Conservation (phyloP, 2,888 invertebrate species). For the Theretra japonica region DNA sequence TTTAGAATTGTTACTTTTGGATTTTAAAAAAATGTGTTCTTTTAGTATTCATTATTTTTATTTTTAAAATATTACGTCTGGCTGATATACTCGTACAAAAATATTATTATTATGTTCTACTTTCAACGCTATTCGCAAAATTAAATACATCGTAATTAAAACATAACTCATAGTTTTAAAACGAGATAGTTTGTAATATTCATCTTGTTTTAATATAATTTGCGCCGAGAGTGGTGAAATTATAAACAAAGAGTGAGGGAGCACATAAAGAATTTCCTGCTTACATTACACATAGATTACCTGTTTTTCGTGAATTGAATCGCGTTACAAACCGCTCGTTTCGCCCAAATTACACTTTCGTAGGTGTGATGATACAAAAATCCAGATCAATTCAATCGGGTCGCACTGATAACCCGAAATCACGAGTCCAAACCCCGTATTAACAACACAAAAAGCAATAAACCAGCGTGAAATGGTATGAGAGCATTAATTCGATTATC, state of each 20-base stretch:
- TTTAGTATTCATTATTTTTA: neutral
- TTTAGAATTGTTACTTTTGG: neutral
- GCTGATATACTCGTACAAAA: too few species aligned
- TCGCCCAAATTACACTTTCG: conserved; percentile 52
- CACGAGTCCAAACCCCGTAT: conserved; percentile 75
- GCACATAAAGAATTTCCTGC: conserved; percentile 23
- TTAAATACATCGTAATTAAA: neutral
- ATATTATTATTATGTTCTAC: conserved; percentile 6
- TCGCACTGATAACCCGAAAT: conserved; percentile 79
- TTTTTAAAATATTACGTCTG: neutral
- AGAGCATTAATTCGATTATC: conserved; percentile 84
- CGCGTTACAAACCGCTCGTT: conserved; percentile 29
- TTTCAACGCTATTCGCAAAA: neutral
- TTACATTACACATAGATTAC: conserved; percentile 11
- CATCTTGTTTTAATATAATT: neutral
- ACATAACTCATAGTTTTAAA: neutral
- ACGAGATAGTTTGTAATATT: conserved; percentile 1
- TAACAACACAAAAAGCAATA: conserved; percentile 80
- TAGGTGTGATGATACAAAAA: conserved; percentile 48
- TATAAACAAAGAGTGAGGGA: conserved; percentile 36
- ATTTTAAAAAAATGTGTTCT: neutral
- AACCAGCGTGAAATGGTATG: conserved; percentile 82
- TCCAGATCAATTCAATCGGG: conserved; percentile 77
- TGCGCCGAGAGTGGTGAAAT: neutral
- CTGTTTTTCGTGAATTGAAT: conserved; percentile 13